Evolutionary conservation across 1,140 invertebrate species (phyloP).

Genomic region (Hyles vespertilio): DNA sequence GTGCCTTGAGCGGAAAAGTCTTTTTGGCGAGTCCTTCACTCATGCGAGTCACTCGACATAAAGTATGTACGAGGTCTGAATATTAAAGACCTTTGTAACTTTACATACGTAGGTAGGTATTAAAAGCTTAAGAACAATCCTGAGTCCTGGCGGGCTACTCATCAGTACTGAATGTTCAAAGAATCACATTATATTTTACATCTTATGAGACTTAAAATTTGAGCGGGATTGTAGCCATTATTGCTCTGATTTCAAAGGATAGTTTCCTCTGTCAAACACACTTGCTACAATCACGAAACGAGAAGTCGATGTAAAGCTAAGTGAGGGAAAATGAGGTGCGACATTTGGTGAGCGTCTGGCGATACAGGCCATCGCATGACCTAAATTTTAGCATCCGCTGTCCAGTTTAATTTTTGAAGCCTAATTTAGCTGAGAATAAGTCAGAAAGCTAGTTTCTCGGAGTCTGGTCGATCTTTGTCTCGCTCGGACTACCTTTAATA

Average conservation of each 20-base stretch:
- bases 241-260: neutral
- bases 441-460: no score
- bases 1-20: conserved; percentile 31
- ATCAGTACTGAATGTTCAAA: conserved; percentile 37
- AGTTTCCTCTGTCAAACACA: neutral
- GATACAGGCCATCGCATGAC: conserved; percentile 53
- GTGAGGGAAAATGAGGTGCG: conserved; percentile 54
- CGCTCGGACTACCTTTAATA: no score
- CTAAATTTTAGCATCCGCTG: conserved; percentile 38
- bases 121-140: conserved; percentile 38
- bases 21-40: neutral
- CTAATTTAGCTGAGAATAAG: conserved; percentile 23
- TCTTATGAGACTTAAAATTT: neutral
- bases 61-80: conserved; percentile 48
- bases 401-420: conserved; percentile 30
- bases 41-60: conserved; percentile 15
- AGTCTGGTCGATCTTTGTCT: no score
- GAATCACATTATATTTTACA: conserved; percentile 13
- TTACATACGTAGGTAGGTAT: conserved; percentile 38
- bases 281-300: neutral
- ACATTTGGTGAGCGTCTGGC: conserved; percentile 44
- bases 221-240: neutral
- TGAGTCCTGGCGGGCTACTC: conserved; percentile 24
- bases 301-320: conserved; percentile 26
- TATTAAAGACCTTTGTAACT: conserved; percentile 50